Percentiles rank a stretch among this genome's conserved stretches.
These are phyloP conservation scores for Solenodon paradoxus DNA, from an alignment of 2,113 vertebrate genomes.

Conservation along the genomic window DNA sequence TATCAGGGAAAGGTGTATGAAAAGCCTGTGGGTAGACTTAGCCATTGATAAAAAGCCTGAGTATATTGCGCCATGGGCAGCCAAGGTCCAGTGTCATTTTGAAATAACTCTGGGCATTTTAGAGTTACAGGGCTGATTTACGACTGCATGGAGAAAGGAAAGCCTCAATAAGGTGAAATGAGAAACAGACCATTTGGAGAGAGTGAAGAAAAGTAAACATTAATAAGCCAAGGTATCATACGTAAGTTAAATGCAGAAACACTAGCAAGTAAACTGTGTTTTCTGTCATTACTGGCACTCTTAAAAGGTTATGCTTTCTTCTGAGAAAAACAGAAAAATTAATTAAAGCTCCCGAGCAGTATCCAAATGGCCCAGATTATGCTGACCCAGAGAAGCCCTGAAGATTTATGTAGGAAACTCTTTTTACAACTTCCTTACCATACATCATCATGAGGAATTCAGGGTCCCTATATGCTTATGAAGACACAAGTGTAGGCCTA, in stretches of 20 bases:
- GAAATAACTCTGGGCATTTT: neutral
- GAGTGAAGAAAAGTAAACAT: neutral
- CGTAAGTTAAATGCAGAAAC: neutral
- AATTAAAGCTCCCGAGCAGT: neutral
- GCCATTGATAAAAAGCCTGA: neutral
- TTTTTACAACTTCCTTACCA: fast-evolving
- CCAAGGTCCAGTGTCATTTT: neutral
- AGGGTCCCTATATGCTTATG: neutral
- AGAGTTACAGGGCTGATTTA: neutral
- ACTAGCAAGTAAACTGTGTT: neutral
- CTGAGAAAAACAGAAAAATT: neutral
- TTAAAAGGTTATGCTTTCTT: neutral
- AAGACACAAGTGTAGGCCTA: neutral
- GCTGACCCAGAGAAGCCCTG: neutral
- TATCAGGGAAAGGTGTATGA: neutral
- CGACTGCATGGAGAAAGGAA: neutral
- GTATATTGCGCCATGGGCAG: fast-evolving
- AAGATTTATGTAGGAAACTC: too few relatives aligned
- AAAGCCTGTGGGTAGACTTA: neutral
- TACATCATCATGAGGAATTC: neutral
- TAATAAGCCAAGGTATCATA: neutral
- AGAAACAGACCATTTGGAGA: neutral
- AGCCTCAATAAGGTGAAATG: neutral
- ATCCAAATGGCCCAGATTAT: fast-evolving
- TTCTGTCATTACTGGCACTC: neutral